phyloP scores from a whole-genome alignment of 2,797 vertebrate species.

The Brachyalestes nurse region DNA sequence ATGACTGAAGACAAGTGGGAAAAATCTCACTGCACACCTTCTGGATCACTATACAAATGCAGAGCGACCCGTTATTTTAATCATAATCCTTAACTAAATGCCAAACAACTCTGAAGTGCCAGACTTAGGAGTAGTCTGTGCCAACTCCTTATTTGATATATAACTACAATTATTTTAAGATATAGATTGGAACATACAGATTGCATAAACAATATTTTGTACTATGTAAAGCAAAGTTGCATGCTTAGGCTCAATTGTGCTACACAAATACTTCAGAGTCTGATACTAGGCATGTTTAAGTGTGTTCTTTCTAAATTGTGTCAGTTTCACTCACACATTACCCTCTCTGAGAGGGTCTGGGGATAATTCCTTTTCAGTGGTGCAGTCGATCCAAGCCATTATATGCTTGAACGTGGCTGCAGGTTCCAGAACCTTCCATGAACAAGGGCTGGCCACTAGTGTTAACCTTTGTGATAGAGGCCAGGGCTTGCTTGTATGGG shows the following conservation, averaged over 20 bases:
- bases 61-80: background rate
- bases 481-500: slow-evolving; percentile 18
- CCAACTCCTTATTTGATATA: background rate
- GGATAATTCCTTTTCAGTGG: background rate
- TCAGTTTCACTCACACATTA: background rate
- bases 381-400: slow-evolving; percentile 9
- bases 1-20: slow-evolving; percentile 7
- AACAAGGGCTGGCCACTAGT: background rate
- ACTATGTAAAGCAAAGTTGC: background rate
- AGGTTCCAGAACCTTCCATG: slow-evolving; percentile 4
- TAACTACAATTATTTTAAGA: background rate
- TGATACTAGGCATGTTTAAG: background rate
- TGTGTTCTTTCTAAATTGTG: slow-evolving; percentile 12
- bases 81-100: background rate
- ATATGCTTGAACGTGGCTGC: background rate
- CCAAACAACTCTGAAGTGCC: background rate
- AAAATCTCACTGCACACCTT: slow-evolving; percentile 18
- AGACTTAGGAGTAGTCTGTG: background rate
- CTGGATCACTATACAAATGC: slow-evolving; percentile 17
- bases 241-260: background rate
- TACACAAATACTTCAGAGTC: background rate
- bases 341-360: background rate
- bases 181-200: background rate
- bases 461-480: slow-evolving; percentile 23
- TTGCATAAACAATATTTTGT: background rate